Evolutionary conservation across 2,888 invertebrate genomes (phyloP).

Genomic region (Desoria tigrina): DNA sequence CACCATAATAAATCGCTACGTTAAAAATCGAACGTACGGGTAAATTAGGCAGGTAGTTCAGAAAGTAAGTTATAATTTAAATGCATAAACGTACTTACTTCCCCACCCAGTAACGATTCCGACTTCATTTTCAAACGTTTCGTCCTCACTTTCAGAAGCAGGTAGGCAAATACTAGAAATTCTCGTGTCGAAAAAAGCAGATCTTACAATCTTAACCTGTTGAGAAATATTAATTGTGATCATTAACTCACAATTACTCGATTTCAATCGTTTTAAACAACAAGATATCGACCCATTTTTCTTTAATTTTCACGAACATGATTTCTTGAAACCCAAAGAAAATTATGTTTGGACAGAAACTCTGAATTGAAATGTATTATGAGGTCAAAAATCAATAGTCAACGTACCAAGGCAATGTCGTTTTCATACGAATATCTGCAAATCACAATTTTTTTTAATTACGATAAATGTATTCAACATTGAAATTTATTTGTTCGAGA

Average conservation of each 20-base stretch:
- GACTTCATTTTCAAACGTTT: slow-evolving; percentile 64
- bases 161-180: slow-evolving; percentile 85
- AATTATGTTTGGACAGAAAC: too few relatives aligned
- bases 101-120: slow-evolving; percentile 67
- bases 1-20: slow-evolving; percentile 66
- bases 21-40: too few relatives aligned
- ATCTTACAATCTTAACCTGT: slow-evolving; percentile 35
- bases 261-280: too few relatives aligned
- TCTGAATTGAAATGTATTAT: too few relatives aligned
- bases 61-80: too few relatives aligned
- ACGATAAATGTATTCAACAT: background rate
- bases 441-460: too few relatives aligned
- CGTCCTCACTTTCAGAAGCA: slow-evolving; percentile 62
- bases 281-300: too few relatives aligned
- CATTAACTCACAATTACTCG: background rate
- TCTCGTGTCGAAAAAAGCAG: slow-evolving; percentile 58
- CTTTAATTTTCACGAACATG: too few relatives aligned
- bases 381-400: background rate
- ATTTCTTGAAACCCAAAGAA: too few relatives aligned
- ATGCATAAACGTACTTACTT: slow-evolving; percentile 8
- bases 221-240: background rate
- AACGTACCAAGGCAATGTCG: slow-evolving; percentile 71
- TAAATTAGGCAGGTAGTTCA: too few relatives aligned
- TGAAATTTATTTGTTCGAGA: too few relatives aligned
- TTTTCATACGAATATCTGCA: slow-evolving; percentile 66